These are phyloP conservation scores for Cydia amplana DNA, from an alignment of 1,140 invertebrate genomes.

Conservation along the genomic window DNA sequence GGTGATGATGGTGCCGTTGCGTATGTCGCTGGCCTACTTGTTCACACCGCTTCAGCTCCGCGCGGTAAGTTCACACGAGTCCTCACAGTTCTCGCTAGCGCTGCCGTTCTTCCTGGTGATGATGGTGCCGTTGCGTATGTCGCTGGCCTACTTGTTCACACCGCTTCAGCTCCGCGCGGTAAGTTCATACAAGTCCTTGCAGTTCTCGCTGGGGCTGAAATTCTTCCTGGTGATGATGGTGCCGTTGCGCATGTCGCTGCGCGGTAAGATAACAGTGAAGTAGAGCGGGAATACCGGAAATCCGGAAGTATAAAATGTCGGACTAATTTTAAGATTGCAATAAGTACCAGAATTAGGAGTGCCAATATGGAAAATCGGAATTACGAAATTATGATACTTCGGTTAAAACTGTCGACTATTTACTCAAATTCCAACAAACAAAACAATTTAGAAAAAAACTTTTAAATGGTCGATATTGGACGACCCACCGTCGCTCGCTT, in stretches of 20 bases:
- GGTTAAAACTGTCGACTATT: too few relatives aligned
- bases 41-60: constrained; percentile 90
- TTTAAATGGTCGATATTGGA: too few relatives aligned
- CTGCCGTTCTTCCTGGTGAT: constrained; percentile 96
- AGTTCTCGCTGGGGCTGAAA: constrained; percentile 92
- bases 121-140: constrained; percentile 91
- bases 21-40: constrained; percentile 85
- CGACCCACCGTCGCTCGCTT: too few relatives aligned
- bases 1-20: constrained; percentile 92
- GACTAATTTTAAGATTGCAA: too few relatives aligned
- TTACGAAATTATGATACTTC: too few relatives aligned
- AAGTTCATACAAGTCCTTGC: constrained; percentile 88
- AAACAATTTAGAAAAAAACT: too few relatives aligned
- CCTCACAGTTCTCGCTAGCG: constrained; percentile 90
- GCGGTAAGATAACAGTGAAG: constrained; percentile 81
- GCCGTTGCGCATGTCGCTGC: constrained; percentile 79
- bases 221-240: constrained; percentile 84
- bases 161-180: constrained; percentile 90
- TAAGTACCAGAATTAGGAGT: too few relatives aligned
- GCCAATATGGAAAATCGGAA: too few relatives aligned
- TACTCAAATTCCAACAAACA: too few relatives aligned
- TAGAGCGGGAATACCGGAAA: too few relatives aligned
- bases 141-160: constrained; percentile 88
- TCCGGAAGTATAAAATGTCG: too few relatives aligned
- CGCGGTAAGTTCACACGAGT: constrained; percentile 88